Base-by-base conservation (phyloP, 2,113 vertebrate genomes). In the Heterotilapia buettikoferi region DNA sequence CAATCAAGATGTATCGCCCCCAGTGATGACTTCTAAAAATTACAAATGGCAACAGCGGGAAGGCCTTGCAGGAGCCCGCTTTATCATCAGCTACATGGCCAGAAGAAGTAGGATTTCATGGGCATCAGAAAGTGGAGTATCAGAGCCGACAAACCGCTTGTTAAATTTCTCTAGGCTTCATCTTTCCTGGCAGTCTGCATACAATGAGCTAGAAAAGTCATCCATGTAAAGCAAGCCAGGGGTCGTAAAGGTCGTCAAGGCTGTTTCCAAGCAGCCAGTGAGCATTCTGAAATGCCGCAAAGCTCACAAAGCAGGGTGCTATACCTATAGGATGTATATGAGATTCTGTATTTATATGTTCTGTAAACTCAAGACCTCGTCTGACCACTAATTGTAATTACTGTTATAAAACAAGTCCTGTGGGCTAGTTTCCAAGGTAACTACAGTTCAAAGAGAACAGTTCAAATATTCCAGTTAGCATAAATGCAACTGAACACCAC, bases 1-100 rank as follows among this genome's bases (percentile, higher is more conserved):
- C 94, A 96, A 96, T 97, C 94, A 96, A 96, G 96, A 97, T 83
- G 24, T 90, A 97, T 96, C 43, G 86, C 93, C 68, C 87, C 88
- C 63, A 61, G 95, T 92, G 88, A 94, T 92, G 93, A 93, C 90
- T 92, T 94, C 89, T 90, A 95, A 96, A 96, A 96, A 95, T 95
- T 94, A 95, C 95, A 96, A 95, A 96, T 93, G 93, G 93, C 90
- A 92, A 87, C 82, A 85, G 90, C 68, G 68, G 89, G 88, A 92
- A 90, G 91, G 95, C 94, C 94, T 93, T n/a, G 86, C 50, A 85
- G 93, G 90, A 92, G 61, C 63, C 57, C 43, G 8, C 93, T 95
- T 92, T 83, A 93, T 95, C 94, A 94, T 92, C 90, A 63, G 86
- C 91, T 85, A 57, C 85, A 81, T 45, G 36, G 85, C 88, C 88